A percentile compares a stretch with the other conserved stretches of the same genome.
These are phyloP conservation scores for Mycetomoellerius zeteki DNA, from an alignment of 1,140 invertebrate genomes.

Conservation along the genomic window DNA sequence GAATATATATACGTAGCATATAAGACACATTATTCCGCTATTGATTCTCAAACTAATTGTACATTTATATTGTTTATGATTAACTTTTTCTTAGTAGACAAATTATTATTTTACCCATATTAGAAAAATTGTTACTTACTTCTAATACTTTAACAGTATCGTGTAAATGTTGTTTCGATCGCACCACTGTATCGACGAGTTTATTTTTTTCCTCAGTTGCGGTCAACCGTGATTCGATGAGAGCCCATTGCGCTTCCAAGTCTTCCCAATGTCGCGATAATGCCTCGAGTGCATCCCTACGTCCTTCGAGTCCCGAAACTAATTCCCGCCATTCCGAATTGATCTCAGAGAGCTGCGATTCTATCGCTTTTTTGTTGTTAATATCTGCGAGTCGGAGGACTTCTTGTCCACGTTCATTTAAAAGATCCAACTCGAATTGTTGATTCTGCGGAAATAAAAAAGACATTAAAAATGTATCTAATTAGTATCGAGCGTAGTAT, in stretches of 20 bases:
- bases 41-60: background rate
- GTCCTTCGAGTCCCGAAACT: conserved; percentile 90
- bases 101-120: background rate
- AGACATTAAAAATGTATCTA: background rate
- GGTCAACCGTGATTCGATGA: conserved; percentile 89
- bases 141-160: conserved; percentile 91
- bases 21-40: background rate
- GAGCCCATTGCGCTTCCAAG: conserved; percentile 90
- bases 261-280: conserved; percentile 93
- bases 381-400: conserved; percentile 89
- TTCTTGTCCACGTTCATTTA: conserved; percentile 90
- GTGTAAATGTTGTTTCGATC: conserved; percentile 91
- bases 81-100: background rate
- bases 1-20: background rate
- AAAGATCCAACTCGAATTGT: conserved; percentile 88
- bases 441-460: conserved; percentile 86
- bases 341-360: conserved; percentile 89
- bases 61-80: background rate
- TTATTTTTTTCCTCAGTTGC: conserved; percentile 91
- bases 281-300: conserved; percentile 89
- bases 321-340: conserved; percentile 92
- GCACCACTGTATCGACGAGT: conserved; percentile 91
- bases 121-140: conserved; percentile 85
- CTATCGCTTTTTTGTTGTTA: conserved; percentile 89
- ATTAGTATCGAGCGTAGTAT: background rate